Base-by-base conservation (phyloP, 2,888 invertebrate species). In the Ashinkailepas kermadecensis region DNA sequence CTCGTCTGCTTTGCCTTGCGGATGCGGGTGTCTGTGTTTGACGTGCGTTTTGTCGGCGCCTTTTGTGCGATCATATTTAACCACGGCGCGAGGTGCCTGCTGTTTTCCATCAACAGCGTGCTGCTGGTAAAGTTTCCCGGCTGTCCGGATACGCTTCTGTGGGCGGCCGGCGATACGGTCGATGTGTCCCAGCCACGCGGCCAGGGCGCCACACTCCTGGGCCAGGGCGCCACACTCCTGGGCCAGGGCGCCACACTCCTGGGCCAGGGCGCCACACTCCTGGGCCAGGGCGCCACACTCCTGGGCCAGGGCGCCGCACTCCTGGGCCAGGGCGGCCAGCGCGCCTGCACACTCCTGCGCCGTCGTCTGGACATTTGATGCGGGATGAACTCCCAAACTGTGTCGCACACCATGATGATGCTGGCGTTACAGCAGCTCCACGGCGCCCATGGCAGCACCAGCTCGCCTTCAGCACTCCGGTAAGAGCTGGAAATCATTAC, bases 371-470 rank as follows among this genome's bases (percentile, higher is more conserved):
- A 39, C 39, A 4, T 39, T 4, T 39, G 7, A 15, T 78, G 78
- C 12, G 78, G 78, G 12, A 78, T 78, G 10, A 78, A n/a, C 23
- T 78, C 78, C 78, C 78, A 78, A 12, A 78, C 58, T 8, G 78
- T 56, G 78, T 78, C 78, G 23, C 78, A 78, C 57, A 78, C 78
- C 57, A 58, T n/a, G n/a, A 58, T 11, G 6, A 78, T 58, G 58
- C 78, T 78, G 9, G 78, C 18, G 58, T 78, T 78, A 23, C 78
- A 78, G 23, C 78, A 78, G 78, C 78, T 78, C 78, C 78, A 78
- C 1, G 78, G 78, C n/a, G 78, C 78, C 78, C 78, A 78, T 9
- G 78, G 78, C 11, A 78, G 15, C 9, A 78, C 58, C 78, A 78
- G 78, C 58, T 78, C 78, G 1, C 78, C 78, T 15, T 78, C 78